These are phyloP conservation scores for Sebastes itinus DNA, from an alignment of 2,797 vertebrate species.

Conservation along the genomic window DNA sequence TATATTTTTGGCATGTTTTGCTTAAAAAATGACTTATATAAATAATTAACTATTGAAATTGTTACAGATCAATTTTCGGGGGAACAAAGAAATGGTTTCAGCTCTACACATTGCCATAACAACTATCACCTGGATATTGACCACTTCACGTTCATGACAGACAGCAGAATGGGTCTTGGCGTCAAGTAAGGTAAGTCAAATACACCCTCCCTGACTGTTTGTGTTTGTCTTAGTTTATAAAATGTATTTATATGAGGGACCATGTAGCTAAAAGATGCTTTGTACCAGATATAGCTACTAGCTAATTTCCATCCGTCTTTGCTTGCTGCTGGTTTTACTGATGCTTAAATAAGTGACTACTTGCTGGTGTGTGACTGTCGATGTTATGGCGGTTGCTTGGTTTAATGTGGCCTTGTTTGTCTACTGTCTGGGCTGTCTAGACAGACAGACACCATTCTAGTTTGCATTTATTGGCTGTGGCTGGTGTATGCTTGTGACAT, in stretches of 20 bases:
- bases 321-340: not conserved
- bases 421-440: not conserved
- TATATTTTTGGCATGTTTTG: not conserved
- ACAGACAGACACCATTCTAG: not conserved
- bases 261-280: too few species aligned
- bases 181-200: not conserved
- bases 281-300: not conserved
- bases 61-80: too few species aligned
- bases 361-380: not conserved
- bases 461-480: not conserved
- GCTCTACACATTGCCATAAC: too few species aligned
- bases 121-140: constrained; percentile 14
- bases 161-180: not conserved
- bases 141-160: not conserved
- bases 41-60: not conserved
- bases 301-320: not conserved
- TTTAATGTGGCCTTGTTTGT: not conserved
- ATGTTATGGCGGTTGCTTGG: not conserved
- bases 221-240: not conserved
- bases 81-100: not conserved
- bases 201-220: not conserved
- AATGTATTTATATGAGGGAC: not conserved
- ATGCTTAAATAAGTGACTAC: not conserved
- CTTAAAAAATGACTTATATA: not conserved
- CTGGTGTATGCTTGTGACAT: not conserved